phyloP scores from a whole-genome alignment of 2,797 vertebrate species.

The Thunnus albacares region DNA sequence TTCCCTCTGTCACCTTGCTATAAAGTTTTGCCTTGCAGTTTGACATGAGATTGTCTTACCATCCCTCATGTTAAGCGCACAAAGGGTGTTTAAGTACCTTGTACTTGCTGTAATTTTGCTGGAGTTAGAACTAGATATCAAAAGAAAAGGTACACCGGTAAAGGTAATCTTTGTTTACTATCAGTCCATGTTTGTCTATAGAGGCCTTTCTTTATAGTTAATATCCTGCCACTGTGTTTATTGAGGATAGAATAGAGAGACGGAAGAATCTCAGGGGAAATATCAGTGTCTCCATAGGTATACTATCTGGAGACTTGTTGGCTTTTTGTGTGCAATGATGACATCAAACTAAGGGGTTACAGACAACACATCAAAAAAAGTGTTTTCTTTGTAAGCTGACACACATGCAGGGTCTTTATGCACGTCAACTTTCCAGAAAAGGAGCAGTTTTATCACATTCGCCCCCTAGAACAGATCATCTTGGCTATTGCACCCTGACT shows the following conservation, averaged over 20 bases:
- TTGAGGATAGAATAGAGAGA: conserved; percentile 6
- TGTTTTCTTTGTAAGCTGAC: not conserved
- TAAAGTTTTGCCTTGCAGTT: conserved; percentile 29
- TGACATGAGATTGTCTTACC: conserved; percentile 20
- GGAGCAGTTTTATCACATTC: not conserved
- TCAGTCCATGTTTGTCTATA: not conserved
- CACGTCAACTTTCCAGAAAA: not conserved
- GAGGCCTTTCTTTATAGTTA: not conserved
- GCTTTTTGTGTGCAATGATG: not conserved
- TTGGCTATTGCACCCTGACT: not conserved
- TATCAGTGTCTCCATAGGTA: conserved; percentile 8
- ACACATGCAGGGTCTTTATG: not conserved
- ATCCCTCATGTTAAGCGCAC: conserved; percentile 5
- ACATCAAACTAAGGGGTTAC: not conserved
- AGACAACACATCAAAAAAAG: not conserved
- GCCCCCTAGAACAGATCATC: not conserved
- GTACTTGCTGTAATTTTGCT: not conserved
- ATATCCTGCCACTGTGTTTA: conserved; percentile 7
- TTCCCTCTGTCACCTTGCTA: conserved; percentile 43
- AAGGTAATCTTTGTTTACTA: not conserved
- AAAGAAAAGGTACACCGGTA: not conserved
- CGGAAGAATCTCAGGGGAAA: not conserved
- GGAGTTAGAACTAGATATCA: conserved; percentile 7
- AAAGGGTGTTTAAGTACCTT: not conserved
- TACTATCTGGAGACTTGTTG: too few relatives aligned